phyloP scores from a whole-genome alignment of 1,140 invertebrate species.

The Trialeurodes vaporariorum region DNA sequence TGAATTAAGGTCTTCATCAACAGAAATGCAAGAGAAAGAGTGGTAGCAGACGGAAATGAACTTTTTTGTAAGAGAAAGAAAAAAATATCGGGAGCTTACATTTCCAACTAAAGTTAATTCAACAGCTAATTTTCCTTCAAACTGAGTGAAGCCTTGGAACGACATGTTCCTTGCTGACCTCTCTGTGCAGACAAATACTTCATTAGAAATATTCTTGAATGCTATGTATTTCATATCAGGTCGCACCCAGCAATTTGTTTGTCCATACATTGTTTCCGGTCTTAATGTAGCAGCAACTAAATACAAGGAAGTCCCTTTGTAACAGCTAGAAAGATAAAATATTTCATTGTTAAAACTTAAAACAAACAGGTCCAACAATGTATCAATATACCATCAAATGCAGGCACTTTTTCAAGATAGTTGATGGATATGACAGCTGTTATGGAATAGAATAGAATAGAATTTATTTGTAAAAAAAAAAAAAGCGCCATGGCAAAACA shows the following conservation, averaged over 20 bases:
- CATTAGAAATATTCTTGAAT: conserved; percentile 55
- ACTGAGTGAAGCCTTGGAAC: conserved; percentile 81
- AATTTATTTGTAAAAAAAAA: too few relatives aligned
- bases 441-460: neutral
- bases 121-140: conserved; percentile 65
- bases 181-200: conserved; percentile 76
- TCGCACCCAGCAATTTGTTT: conserved; percentile 97
- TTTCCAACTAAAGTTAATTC: conserved; percentile 58
- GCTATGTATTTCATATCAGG: conserved; percentile 92
- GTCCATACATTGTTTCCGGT: conserved; percentile 99
- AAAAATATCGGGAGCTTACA: too few relatives aligned
- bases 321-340: conserved; percentile 36
- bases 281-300: conserved; percentile 94
- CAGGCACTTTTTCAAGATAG: too few relatives aligned
- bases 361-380: conserved; percentile 2
- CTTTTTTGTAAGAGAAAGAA: too few relatives aligned
- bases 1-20: too few relatives aligned
- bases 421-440: too few relatives aligned
- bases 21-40: too few relatives aligned
- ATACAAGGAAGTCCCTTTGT: conserved; percentile 51
- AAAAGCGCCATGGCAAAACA: too few relatives aligned
- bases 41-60: too few relatives aligned
- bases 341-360: conserved; percentile 3
- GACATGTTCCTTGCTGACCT: conserved; percentile 90
- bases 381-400: too few relatives aligned